Evolutionary conservation across 2,888 invertebrate genomes (phyloP), one percentile per base, ranked within the genome.

Genomic region (Tigriopus californicus): DNA sequence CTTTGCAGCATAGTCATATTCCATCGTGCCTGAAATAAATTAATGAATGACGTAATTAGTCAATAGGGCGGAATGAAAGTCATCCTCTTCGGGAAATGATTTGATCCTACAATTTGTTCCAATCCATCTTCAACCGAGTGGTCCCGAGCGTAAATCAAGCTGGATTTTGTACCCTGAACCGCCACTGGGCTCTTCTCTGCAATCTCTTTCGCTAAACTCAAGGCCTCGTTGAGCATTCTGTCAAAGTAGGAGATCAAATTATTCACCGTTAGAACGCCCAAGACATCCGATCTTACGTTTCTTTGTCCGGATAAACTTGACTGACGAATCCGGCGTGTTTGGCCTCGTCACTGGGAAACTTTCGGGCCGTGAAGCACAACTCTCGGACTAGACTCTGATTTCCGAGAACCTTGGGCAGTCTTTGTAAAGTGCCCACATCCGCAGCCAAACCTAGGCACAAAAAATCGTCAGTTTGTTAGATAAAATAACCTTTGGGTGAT

Each of bases 161-260:
- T 83, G 59, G 79, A 74, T 70, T 98, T 98, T 0, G 89, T 85
- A 3, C 83, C 82, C 70, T 97, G 95, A 0, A 97, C 83, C 0
- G 95, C 97, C 4, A 97, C 82, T 0, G 97, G 97, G 73, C 91
- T 92, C 71, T 90, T 89, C 5, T 73, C 70, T 0, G 95, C 87
- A 63, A 98, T 94, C 41, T 73, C 69, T 64, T 78, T 78, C 0
- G 94, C 97, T 54, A 86, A 65, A 6, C 79, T 76, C 1, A 92
- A 60, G 0, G 86, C 84, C 56, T 78, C 80, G 20, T 76, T 72
- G n/a, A 92, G 64, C 68, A 91, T 76, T 20, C 83, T 84, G n/a
- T n/a, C n/a, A n/a, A n/a, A n/a, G n/a, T n/a, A n/a, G n/a, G n/a
- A n/a, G n/a, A 47, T 33, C 33, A 33, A 33, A 5, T 33, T 33